These are phyloP conservation scores for Microcebus lehilahytsara DNA, from an alignment of 2,113 vertebrate genomes.

Conservation along the genomic window DNA sequence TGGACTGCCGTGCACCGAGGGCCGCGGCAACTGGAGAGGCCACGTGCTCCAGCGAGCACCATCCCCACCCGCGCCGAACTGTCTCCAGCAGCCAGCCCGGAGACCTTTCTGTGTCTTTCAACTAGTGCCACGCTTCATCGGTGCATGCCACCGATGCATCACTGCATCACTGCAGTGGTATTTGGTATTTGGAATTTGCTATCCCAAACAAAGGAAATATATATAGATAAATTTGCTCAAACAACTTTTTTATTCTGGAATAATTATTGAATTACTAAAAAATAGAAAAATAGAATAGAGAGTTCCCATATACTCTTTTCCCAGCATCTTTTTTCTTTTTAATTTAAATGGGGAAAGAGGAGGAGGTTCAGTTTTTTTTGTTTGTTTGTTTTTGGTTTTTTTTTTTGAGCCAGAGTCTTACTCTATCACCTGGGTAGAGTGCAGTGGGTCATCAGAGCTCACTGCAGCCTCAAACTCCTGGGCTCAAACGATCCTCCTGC, in stretches of 20 bases:
- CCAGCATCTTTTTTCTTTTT: background rate
- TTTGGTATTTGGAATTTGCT: background rate
- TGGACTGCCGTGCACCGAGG: background rate
- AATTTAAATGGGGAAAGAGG: too few species aligned
- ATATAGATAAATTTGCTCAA: background rate
- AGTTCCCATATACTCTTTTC: background rate
- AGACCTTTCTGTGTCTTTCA: background rate
- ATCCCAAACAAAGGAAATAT: background rate
- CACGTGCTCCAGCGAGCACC: accelerated
- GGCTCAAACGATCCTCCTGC: too few species aligned
- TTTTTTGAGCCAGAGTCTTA: too few species aligned
- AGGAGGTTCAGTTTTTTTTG: too few species aligned
- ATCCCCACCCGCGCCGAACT: background rate
- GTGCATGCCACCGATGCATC: too few species aligned
- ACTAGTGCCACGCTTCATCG: too few species aligned
- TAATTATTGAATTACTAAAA: background rate
- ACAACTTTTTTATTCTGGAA: background rate
- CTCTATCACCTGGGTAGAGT: too few species aligned
- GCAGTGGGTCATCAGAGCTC: too few species aligned
- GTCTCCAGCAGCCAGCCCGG: background rate
- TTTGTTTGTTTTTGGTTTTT: too few species aligned
- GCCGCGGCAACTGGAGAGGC: background rate
- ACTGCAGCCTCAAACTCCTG: too few species aligned
- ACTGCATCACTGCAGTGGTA: too few species aligned
- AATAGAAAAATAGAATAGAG: background rate